These are phyloP conservation scores for Lucinisca nassula DNA, from an alignment of 2,888 invertebrate species.

Conservation along the genomic window DNA sequence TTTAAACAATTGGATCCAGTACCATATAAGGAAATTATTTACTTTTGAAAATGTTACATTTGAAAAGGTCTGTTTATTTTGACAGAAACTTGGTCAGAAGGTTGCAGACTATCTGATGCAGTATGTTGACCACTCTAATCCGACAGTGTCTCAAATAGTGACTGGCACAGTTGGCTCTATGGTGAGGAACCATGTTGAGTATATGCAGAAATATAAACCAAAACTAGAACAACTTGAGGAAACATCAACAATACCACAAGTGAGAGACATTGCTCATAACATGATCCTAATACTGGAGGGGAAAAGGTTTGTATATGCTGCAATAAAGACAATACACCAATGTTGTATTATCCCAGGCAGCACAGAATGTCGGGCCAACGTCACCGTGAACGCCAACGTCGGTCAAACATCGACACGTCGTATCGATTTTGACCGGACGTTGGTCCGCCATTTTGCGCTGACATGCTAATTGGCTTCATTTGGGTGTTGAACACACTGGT, in stretches of 20 bases:
- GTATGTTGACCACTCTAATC: constrained; percentile 42
- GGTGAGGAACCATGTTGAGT: constrained; percentile 64
- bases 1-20: no score
- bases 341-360: no score
- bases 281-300: constrained; percentile 81
- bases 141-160: constrained; percentile 25
- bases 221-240: constrained; percentile 65
- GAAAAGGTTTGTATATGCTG: constrained; percentile 77
- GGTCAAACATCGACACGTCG: no score
- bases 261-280: constrained; percentile 68
- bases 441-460: no score
- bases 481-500: no score
- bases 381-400: no score
- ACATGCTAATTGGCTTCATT: no score
- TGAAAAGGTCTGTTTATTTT: constrained; percentile 44
- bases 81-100: constrained; percentile 14
- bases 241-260: constrained; percentile 54
- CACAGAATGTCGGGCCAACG: no score
- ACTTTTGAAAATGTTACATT: no score
- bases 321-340: no score
- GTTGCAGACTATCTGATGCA: constrained; percentile 60
- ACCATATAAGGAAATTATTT: no score
- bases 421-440: no score
- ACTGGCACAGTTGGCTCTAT: constrained; percentile 65
- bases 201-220: constrained; percentile 69